Percentiles rank a stretch among this genome's conserved stretches.
Conservation (phyloP, 2,797 vertebrate genomes). For the Notolabrus celidotus region DNA sequence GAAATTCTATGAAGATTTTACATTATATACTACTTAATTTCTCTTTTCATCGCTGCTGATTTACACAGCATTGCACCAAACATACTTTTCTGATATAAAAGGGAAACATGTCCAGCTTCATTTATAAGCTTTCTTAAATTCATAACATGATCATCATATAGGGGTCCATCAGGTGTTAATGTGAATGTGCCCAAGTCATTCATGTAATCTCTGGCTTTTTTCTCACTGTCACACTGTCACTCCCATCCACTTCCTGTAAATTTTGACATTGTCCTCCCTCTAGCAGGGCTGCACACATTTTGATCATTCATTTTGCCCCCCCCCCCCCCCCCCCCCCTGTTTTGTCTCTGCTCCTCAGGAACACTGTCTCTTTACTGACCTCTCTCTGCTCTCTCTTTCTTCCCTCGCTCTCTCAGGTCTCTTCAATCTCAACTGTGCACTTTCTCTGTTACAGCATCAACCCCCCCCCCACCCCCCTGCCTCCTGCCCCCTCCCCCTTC, state of each 20-base stretch:
- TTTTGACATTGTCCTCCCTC: constrained; percentile 44
- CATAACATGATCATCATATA: not conserved
- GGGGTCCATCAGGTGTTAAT: constrained; percentile 13
- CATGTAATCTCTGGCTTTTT: not conserved
- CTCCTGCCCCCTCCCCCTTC: not conserved
- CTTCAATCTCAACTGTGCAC: constrained; percentile 61
- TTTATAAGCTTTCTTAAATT: not conserved
- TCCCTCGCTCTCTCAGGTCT: constrained; percentile 60
- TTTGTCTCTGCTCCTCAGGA: constrained; percentile 54
- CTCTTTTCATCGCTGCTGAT: too few relatives aligned
- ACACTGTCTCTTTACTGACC: constrained; percentile 66
- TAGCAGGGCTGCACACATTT: constrained; percentile 41
- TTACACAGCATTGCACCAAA: too few relatives aligned
- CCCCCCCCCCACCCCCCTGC: not conserved
- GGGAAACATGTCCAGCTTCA: too few relatives aligned
- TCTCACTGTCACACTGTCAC: constrained; percentile 15
- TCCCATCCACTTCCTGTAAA: constrained; percentile 16
- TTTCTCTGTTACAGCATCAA: constrained; percentile 39
- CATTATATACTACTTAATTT: too few relatives aligned
- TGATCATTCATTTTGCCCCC: constrained; percentile 53
- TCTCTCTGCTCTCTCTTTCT: constrained; percentile 43
- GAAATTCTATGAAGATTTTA: too few relatives aligned
- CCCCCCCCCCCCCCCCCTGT: constrained; percentile 36
- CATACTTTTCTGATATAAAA: too few relatives aligned
- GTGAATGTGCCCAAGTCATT: not conserved